Evolutionary conservation across 2,797 vertebrate species (phyloP), one percentile per base, ranked within the genome.

Genomic region (Lepilemur ruficaudatus): DNA sequence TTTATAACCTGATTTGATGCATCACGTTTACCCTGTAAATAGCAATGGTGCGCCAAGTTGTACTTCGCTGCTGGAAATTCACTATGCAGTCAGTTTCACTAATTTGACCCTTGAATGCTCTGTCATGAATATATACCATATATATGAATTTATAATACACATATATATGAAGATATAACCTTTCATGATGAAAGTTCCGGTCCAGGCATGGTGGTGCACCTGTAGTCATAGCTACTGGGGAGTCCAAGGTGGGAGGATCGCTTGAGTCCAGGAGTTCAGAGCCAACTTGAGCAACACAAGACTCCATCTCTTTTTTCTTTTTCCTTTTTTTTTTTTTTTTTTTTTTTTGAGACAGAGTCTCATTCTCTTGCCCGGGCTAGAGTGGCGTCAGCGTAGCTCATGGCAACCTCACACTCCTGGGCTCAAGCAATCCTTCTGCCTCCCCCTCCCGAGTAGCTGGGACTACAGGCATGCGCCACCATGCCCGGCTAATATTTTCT

Each of bases 21-120:
- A 11, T 30, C 28, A 7, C 15, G 28, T 48, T 30, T 3, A 72
- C 6, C 11, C n/a, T 0, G 0, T 48, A 23, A 20, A 14, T 2
- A 13, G 22, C 23, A 35, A 3, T 41, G 43, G 18, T 30, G 43
- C 35, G 5, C 48, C 13, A 8, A 9, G 32, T 46, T 23, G 3
- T 0, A 43, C 5, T 30, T 78, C 17, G 10, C 14, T 20, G 50
- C 30, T 38, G 30, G 65, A 41, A 65, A 9, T 67, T 32, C 30
- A 79, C 28, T 10, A 0, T 4, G 14, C 8, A n/a, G 23, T 72
- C 30, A 0, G 7, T 55, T 92, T 63, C 35, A 67, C 25, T 90
- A 50, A 15, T 7, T 61, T 5, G 5, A 1, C 28, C 61, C 0
- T 46, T n/a, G 8, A 61, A 14, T 9, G 83, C 43, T 46, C 46